A percentile compares a stretch with the other conserved stretches of the same genome.
These are phyloP conservation scores for Eretmocerus hayati DNA, from an alignment of 2,888 invertebrate species.

Conservation along the genomic window DNA sequence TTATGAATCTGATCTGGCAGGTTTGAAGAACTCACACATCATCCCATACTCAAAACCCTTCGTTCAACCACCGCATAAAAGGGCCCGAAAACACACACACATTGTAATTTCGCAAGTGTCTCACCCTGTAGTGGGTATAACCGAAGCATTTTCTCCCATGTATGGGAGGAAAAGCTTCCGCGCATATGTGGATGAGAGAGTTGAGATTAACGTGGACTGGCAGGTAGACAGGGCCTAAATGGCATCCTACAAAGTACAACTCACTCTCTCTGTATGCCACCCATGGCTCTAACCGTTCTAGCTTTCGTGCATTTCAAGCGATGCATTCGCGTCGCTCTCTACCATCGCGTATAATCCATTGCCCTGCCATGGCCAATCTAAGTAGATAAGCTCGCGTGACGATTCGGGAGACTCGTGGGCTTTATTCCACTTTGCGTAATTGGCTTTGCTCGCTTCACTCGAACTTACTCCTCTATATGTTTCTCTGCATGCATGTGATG, in stretches of 20 bases:
- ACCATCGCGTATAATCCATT: slow-evolving; percentile 32
- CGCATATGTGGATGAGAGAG: too few species aligned
- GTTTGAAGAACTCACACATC: too few species aligned
- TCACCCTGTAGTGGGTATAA: slow-evolving; percentile 27
- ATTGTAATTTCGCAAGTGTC: too few species aligned
- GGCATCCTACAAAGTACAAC: slow-evolving; percentile 38
- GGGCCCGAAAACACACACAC: too few species aligned
- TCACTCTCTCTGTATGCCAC: too few species aligned
- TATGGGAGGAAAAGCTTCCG: slow-evolving; percentile 27
- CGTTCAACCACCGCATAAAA: too few species aligned
- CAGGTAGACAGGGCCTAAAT: slow-evolving; percentile 21
- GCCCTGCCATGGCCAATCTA: slow-evolving; percentile 27
- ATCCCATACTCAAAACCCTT: too few species aligned
- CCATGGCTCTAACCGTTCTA: too few species aligned
- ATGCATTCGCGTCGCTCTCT: slow-evolving; percentile 27
- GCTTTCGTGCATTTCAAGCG: slow-evolving; percentile 33
- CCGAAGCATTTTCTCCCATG: too few species aligned
- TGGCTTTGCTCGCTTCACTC: slow-evolving; percentile 28
- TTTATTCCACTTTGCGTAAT: slow-evolving; percentile 35
- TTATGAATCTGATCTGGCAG: too few species aligned
- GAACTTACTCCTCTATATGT: slow-evolving; percentile 1
- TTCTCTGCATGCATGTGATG: too few species aligned
- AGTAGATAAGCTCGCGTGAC: slow-evolving; percentile 35
- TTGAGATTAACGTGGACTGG: slow-evolving; percentile 29
- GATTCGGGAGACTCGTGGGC: slow-evolving; percentile 32